Evolutionary conservation across 2,888 invertebrate species (phyloP).

Genomic region (Drosophila koepferae): DNA sequence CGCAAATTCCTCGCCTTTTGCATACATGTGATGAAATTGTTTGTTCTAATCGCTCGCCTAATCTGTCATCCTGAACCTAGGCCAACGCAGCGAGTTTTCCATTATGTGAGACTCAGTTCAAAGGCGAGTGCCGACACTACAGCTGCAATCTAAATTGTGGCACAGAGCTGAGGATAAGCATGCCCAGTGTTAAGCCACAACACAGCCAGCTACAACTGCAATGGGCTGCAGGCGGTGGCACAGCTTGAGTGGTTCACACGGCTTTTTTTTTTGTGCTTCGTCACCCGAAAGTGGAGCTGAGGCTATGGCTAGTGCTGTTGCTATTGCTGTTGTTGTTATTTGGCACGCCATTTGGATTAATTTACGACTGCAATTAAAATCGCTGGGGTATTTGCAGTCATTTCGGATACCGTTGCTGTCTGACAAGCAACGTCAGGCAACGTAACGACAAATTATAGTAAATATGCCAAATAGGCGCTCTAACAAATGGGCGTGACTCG

Average conservation of each 20-base stretch:
- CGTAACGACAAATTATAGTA: slow-evolving; percentile 34
- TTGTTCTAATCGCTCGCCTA: not conserved
- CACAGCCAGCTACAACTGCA: slow-evolving; percentile 58
- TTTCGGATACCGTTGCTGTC: slow-evolving; percentile 32
- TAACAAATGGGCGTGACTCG: slow-evolving; percentile 40
- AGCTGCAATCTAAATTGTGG: slow-evolving; percentile 21
- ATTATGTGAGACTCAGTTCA: slow-evolving; percentile 34
- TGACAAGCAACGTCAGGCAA: slow-evolving; percentile 41
- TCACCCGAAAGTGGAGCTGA: slow-evolving; percentile 24
- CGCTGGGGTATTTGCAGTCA: slow-evolving; percentile 52
- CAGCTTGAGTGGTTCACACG: slow-evolving; percentile 77
- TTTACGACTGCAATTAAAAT: slow-evolving; percentile 84
- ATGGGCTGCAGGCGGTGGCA: slow-evolving; percentile 55
- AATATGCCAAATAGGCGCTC: slow-evolving; percentile 4
- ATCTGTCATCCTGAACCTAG: slow-evolving; percentile 53
- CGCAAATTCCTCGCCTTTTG: not conserved
- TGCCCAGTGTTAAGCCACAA: slow-evolving; percentile 22
- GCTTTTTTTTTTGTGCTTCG: slow-evolving; percentile 39
- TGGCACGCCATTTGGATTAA: slow-evolving; percentile 81
- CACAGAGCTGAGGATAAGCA: slow-evolving; percentile 26
- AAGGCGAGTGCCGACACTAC: slow-evolving; percentile 42
- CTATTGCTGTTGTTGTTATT: slow-evolving; percentile 51
- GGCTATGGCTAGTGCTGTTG: slow-evolving; percentile 19
- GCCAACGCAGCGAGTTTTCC: slow-evolving; percentile 37
- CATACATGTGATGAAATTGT: not conserved